Evolutionary conservation across 2,888 invertebrate genomes (phyloP), one percentile per base, ranked within the genome.

Genomic region (Pachydiplax longipennis): DNA sequence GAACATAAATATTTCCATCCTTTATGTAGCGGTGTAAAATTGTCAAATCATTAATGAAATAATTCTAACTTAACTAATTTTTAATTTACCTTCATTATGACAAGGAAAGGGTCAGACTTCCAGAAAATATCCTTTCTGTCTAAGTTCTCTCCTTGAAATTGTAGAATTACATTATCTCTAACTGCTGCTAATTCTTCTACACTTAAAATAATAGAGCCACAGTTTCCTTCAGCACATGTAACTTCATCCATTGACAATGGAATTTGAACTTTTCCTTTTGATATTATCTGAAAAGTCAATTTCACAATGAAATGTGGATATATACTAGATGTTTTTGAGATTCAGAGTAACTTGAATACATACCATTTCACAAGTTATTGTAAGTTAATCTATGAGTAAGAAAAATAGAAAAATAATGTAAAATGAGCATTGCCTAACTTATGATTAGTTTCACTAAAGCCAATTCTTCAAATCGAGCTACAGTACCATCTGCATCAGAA

Each of bases 41-140:
- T 44, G 44, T 44, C 10, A 44, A 44, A 44, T 44, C 44, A 44
- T 8, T 10, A 10, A 44, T 3, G 8, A 44, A 10, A 18, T 53
- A 53, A 15, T 18, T 18, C 12, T 53, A 53, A 53, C 18, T 6
- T 18, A 18, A 53, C 12, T 53, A 15, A 53, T 53, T 53, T 18
- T 53, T 5, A 12, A 58, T 35, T 93, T 4, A 93, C 92, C 92
- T 94, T 94, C 65, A 93, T 93, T 48, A 94, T 93, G 80, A 93
- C 93, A 22, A 94, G 92, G 92, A 94, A 94, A 5, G 94, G 94
- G 91, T 93, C 93, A 12, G 93, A 93, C 91, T 93, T 93, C n/a
- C 93, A 93, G 92, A 94, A 93, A 94, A 90, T 93, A 91, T 93
- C 93, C 91, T 93, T 94, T 91, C 93, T 94, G 83, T 94, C 94